Evolutionary conservation across 1,140 invertebrate species (phyloP).

Genomic region (Ephestia elutella): DNA sequence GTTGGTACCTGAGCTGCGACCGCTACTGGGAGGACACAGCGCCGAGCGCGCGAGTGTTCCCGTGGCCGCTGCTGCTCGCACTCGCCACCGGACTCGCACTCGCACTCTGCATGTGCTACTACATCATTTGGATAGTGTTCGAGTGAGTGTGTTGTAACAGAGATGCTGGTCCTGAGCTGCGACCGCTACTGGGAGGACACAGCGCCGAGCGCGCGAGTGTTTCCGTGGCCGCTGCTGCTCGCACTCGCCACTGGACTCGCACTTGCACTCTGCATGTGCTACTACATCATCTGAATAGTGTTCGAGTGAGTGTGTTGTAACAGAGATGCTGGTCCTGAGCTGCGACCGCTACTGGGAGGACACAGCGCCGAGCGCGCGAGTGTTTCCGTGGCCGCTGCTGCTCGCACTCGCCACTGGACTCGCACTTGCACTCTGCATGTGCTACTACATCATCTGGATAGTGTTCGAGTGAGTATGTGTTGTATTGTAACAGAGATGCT

Average conservation of each 20-base stretch:
- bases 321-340: slow-evolving; percentile 93
- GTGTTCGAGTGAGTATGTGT: slow-evolving; percentile 90
- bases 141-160: slow-evolving; percentile 88
- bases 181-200: slow-evolving; percentile 93
- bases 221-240: slow-evolving; percentile 85
- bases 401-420: slow-evolving; percentile 84
- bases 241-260: slow-evolving; percentile 85
- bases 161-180: slow-evolving; percentile 94
- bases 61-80: slow-evolving; percentile 84
- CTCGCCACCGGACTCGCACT: slow-evolving; percentile 85
- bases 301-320: slow-evolving; percentile 89
- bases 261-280: slow-evolving; percentile 88
- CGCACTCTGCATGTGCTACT: slow-evolving; percentile 90
- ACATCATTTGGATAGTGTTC: slow-evolving; percentile 92
- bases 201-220: slow-evolving; percentile 81
- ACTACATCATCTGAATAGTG: slow-evolving; percentile 92
- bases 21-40: slow-evolving; percentile 91
- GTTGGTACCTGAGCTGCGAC: slow-evolving; percentile 93
- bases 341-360: slow-evolving; percentile 95
- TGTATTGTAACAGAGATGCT: too few species aligned
- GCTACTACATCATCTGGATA: slow-evolving; percentile 93
- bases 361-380: slow-evolving; percentile 81
- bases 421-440: slow-evolving; percentile 86
- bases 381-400: slow-evolving; percentile 86
- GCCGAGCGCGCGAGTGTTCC: slow-evolving; percentile 82